Base-by-base conservation (phyloP, 2,113 vertebrate species). In the Deroptyus accipitrinus region DNA sequence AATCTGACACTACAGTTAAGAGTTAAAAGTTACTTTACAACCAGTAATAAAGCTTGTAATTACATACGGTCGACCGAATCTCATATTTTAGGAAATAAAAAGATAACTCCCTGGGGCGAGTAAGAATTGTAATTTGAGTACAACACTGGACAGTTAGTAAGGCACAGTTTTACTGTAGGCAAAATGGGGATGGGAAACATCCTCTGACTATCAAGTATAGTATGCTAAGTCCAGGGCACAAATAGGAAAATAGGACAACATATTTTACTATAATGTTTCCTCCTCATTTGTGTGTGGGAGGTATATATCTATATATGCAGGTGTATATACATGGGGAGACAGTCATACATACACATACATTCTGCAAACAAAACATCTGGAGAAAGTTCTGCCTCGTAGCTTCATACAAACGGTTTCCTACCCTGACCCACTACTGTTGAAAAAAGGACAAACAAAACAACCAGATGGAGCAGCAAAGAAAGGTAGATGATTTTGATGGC, bases 321-420 rank as follows among this genome's bases (percentile, higher is more conserved):
- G 8, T 24, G 33, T 28, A 51, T 8, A 64, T 23, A 46, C 20
- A 63, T 11, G 11, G 54, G 37, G 75, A 75, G 68, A 14, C 18
- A 57, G 22, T 48, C 0, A 0, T 64, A 42, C 33, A 39, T 7
- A 37, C 0, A n/a, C 2, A 49, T 4, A 70, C 2, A 7, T 2
- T 20, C 31, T 78, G 19, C 25, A 81, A 37, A 88, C 4, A 49
- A 44, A 86, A 64, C 24, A 74, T 10, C 3, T 13, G 20, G 31
- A 35, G 5, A 35, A 88, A 68, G 17, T 22, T 49, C 22, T 86
- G 52, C 17, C 16, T 19, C 4, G 20, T 4, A 75, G 42, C 39
- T 51, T 69, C 59, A 35, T 13, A 61, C 24, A 73, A 64, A 80
- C 10, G 5, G 15, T n/a, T 76, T 83, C 59, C 0, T 0, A 7